Evolutionary conservation across 1,140 invertebrate species (phyloP), one percentile per base, ranked within the genome.

Genomic region (Araneus ventricosus): DNA sequence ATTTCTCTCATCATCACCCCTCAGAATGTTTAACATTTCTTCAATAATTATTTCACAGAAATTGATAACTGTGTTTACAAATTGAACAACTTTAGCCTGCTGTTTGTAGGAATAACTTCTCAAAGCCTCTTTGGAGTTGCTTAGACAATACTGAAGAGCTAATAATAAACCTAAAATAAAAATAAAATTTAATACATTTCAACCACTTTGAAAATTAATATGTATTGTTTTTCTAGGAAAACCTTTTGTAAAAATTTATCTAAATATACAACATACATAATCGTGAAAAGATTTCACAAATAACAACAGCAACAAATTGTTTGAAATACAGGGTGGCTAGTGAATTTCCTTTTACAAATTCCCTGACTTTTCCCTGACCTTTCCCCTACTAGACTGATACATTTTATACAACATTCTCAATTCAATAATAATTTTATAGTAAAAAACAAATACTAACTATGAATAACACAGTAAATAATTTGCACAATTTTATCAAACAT

Each of bases 111-210:
- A 75, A 20, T 30, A 75, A 34, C 52, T 52, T 45, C 6, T 52
- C 8, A 92, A 30, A 34, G 10, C 17, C 45, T 61, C 20, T 52
- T 70, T 75, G 57, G 80, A 85, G 52, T 10, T n/a, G 17, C 8
- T n/a, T 14, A 92, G 57, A 24, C 90, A 92, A n/a, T 92, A 92
- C 24, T 92, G 59, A 34, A 92, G 82, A 70, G 82, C 90, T 7
- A 92, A 41, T 41, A 92, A 59, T 24, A 70, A 52, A 57, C 90
- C 90, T 92, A 84, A 84, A 45, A 82, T 24, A 91, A 10, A 89
- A 22, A 61, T 39, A 27, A n/a, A n/a, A n/a, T n/a, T n/a, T n/a
- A n/a, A n/a, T n/a, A n/a, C n/a, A n/a, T 57, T 79, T 59, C 57
- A 59, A 22, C 24, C 17, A 59, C 20, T 14, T 59, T 75, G 4